Percentiles rank a stretch among this genome's conserved stretches.
These are phyloP conservation scores for Conistra vaccinii DNA, from an alignment of 2,888 invertebrate species.

Conservation along the genomic window DNA sequence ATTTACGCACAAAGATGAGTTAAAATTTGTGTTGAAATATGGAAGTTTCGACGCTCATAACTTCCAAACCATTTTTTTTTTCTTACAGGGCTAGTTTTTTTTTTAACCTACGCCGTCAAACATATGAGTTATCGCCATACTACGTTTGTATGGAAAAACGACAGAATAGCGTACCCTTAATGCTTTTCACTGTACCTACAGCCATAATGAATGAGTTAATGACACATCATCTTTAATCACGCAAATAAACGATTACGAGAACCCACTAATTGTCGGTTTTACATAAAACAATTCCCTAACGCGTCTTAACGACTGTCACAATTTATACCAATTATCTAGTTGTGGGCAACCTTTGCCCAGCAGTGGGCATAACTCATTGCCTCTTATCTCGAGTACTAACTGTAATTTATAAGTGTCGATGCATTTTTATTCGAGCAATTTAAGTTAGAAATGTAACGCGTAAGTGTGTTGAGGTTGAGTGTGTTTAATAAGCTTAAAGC, in stretches of 20 bases:
- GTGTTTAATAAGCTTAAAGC: conserved; percentile 62
- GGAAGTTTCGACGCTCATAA: too few species aligned
- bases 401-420: conserved; percentile 72
- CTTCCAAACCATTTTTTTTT: too few species aligned
- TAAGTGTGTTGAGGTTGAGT: conserved; percentile 73
- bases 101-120: too few species aligned
- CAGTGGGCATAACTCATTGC: conserved; percentile 61
- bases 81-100: too few species aligned
- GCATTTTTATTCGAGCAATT: conserved; percentile 86
- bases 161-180: too few species aligned
- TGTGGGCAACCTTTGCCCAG: conserved; percentile 62
- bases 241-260: conserved; percentile 45
- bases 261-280: conserved; percentile 45
- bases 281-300: conserved; percentile 44
- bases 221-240: conserved; percentile 2
- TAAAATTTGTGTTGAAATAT: too few species aligned
- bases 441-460: conserved; percentile 81
- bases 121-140: too few species aligned
- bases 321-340: conserved; percentile 61
- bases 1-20: too few species aligned
- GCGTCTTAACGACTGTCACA: conserved; percentile 43
- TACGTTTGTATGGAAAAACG: too few species aligned
- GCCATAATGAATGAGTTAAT: too few species aligned
- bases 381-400: conserved; percentile 44
- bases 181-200: background rate